phyloP scores from a whole-genome alignment of 1,140 invertebrate genomes.

The Proctacanthus coquilletti region DNA sequence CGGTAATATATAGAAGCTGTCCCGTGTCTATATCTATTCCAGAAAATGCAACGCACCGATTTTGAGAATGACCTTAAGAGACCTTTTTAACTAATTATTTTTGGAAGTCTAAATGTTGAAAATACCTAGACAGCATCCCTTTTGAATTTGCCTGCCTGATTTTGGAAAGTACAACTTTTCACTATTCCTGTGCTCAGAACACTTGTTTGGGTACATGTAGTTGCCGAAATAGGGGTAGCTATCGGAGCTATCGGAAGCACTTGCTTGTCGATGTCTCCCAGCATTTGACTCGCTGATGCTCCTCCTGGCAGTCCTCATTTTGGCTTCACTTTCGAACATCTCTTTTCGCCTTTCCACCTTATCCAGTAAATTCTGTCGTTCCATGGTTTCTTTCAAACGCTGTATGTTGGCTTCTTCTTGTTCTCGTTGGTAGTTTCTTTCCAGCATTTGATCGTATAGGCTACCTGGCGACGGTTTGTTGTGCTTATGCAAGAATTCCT shows the following conservation, averaged over 20 bases:
- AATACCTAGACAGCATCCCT: constrained; percentile 20
- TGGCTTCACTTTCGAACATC: constrained; percentile 23
- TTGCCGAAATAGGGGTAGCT: constrained; percentile 21
- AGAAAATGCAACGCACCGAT: constrained; percentile 49
- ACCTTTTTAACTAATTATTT: constrained; percentile 2
- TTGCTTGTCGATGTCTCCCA: constrained; percentile 11
- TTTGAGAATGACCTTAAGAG: constrained; percentile 43
- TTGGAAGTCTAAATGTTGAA: neutral
- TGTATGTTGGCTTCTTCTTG: constrained; percentile 40
- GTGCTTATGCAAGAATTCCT: constrained; percentile 44
- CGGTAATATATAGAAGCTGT: constrained; percentile 47
- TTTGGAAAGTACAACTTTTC: constrained; percentile 25
- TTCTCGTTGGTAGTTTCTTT: constrained; percentile 42
- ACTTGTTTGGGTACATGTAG: constrained; percentile 19
- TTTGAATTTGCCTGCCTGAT: constrained; percentile 21
- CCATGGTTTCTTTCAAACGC: constrained; percentile 34
- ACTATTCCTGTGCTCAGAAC: constrained; percentile 20
- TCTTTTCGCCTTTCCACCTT: constrained; percentile 28
- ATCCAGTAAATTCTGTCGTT: constrained; percentile 22
- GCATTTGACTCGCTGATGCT: constrained; percentile 26
- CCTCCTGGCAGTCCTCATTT: constrained; percentile 18
- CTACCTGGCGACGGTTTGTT: constrained; percentile 58
- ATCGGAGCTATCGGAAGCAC: constrained; percentile 25
- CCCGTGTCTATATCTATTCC: constrained; percentile 51
- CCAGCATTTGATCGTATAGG: constrained; percentile 73